Conservation (phyloP, 1,140 invertebrate genomes). For the Carposina sasakii region DNA sequence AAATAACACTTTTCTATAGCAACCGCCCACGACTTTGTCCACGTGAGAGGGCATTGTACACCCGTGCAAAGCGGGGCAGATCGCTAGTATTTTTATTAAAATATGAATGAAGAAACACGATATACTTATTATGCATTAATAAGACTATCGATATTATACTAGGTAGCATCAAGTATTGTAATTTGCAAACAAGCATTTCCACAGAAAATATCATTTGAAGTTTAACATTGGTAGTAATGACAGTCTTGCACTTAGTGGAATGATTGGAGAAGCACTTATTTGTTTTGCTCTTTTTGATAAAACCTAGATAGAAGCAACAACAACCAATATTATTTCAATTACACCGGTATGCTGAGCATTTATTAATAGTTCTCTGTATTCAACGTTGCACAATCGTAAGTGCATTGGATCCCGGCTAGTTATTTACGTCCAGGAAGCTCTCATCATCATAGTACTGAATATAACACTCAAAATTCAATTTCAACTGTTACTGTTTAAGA, state of each 20-base stretch:
- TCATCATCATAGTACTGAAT: constrained; percentile 25
- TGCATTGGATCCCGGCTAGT: constrained; percentile 30
- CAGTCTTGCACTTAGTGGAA: not conserved
- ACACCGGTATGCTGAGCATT: not conserved
- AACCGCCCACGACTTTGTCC: too few species aligned
- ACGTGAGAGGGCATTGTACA: too few species aligned
- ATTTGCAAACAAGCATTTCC: not conserved
- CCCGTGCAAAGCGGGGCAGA: too few species aligned
- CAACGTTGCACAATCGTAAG: constrained; percentile 26
- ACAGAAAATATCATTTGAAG: not conserved
- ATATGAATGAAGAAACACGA: too few species aligned
- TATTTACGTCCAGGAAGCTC: constrained; percentile 45
- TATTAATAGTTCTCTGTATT: constrained; percentile 20
- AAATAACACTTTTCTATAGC: too few species aligned
- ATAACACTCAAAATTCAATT: constrained; percentile 26
- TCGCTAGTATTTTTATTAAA: too few species aligned
- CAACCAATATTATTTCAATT: constrained; percentile 9
- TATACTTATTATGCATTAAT: too few species aligned
- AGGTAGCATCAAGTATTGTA: too few species aligned
- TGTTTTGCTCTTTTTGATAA: not conserved
- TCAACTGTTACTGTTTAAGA: too few species aligned
- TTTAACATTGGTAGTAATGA: not conserved
- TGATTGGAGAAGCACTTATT: not conserved
- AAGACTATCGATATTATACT: too few species aligned
- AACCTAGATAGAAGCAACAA: not conserved